Percentiles rank a stretch among this genome's conserved stretches.
Conservation (phyloP, 2,113 vertebrate genomes). For the Solenodon paradoxus region DNA sequence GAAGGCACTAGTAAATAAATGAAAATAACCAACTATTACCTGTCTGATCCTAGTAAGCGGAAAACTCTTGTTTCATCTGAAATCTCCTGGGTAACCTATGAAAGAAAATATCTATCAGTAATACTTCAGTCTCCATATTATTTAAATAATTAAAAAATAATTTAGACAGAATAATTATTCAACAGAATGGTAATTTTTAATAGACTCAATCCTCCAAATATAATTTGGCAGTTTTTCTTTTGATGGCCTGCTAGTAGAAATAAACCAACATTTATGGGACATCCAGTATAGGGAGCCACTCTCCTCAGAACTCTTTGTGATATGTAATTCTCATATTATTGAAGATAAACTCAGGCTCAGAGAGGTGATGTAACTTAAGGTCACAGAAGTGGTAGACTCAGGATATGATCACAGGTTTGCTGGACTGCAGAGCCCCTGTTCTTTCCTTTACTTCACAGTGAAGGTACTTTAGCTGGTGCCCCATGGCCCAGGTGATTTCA, state of each 20-base stretch:
- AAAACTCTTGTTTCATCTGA: constrained; percentile 97
- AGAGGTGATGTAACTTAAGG: not conserved
- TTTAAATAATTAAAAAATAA: constrained; percentile 41
- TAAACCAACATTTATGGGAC: not conserved
- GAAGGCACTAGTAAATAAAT: not conserved
- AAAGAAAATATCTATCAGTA: constrained; percentile 53
- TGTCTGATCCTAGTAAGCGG: constrained; percentile 96
- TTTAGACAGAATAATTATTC: not conserved
- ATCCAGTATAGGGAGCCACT: not conserved
- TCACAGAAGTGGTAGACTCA: not conserved
- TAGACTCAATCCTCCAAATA: constrained; percentile 19
- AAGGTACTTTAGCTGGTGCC: not conserved
- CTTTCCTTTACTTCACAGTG: not conserved
- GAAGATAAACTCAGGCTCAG: not conserved
- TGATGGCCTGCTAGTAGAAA: not conserved
- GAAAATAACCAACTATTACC: constrained; percentile 82
- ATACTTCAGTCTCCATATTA: not conserved
- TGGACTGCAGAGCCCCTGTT: not conserved
- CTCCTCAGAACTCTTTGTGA: not conserved
- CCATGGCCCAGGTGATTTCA: not conserved
- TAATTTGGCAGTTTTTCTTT: not conserved
- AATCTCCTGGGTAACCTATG: constrained; percentile 98
- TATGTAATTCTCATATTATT: not conserved
- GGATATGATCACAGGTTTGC: not conserved
- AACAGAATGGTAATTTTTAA: constrained; percentile 29